Conservation (phyloP, 2,113 vertebrate genomes). For the Tachysurus vachellii region DNA sequence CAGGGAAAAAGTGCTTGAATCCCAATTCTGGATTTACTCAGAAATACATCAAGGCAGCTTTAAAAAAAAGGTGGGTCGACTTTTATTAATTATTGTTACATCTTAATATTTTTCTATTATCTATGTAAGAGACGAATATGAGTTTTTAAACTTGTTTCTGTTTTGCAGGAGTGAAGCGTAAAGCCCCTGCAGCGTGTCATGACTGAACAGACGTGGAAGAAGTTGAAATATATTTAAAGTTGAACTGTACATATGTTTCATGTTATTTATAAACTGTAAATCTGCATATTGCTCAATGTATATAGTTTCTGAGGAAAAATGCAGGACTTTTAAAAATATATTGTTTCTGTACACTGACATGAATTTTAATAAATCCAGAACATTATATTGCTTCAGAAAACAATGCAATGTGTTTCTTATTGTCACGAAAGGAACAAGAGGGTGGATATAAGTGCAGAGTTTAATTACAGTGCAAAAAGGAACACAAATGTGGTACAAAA, state of each 20-base stretch:
- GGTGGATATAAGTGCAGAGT: no score
- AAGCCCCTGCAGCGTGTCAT: background rate
- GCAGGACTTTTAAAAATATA: background rate
- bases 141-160: background rate
- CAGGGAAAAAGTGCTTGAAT: conserved; percentile 45
- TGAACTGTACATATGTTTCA: background rate
- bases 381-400: background rate
- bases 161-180: background rate
- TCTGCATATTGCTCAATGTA: background rate
- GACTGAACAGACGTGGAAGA: conserved; percentile 7
- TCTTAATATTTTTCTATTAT: background rate
- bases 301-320: background rate
- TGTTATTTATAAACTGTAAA: background rate
- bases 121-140: background rate
- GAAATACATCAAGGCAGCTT: conserved; percentile 18
- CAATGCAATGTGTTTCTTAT: background rate
- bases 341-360: background rate
- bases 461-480: no score
- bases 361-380: conserved; percentile 10
- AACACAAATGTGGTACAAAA: no score
- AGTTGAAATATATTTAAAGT: background rate
- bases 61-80: conserved; percentile 23
- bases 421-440: no score
- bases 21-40: conserved; percentile 36
- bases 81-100: background rate